phyloP scores from a whole-genome alignment of 2,113 vertebrate genomes.

The Ailuropoda melanoleuca region DNA sequence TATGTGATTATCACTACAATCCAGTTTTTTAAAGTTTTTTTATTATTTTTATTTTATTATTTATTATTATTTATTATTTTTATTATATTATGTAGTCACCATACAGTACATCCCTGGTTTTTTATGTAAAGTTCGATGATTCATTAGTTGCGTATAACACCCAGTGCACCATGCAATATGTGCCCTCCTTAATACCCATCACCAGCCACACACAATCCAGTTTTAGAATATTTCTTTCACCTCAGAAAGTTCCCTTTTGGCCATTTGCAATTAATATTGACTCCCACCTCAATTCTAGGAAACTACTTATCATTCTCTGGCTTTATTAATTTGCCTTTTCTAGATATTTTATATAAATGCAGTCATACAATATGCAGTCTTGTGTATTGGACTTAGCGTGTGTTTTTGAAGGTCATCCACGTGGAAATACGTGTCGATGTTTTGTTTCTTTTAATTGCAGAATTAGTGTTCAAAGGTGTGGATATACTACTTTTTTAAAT shows the following conservation, averaged over 20 bases:
- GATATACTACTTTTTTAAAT: background rate
- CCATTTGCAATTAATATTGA: background rate
- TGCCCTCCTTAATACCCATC: no score
- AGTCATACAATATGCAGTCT: background rate
- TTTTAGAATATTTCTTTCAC: background rate
- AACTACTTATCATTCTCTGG: background rate
- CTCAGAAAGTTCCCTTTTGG: background rate
- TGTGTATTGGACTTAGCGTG: background rate
- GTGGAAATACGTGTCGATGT: background rate
- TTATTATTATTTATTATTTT: no score
- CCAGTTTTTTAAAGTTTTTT: background rate
- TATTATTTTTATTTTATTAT: no score
- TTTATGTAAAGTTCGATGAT: no score
- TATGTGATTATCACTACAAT: background rate
- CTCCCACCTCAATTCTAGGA: background rate
- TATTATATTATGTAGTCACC: no score
- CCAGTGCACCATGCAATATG: no score
- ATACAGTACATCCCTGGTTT: no score
- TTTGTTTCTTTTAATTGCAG: background rate
- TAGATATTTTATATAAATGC: background rate
- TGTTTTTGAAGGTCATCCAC: background rate
- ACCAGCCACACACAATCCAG: background rate
- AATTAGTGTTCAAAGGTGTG: background rate
- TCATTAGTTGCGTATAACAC: no score
- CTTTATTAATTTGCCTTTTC: background rate